Base-by-base conservation (phyloP, 2,797 vertebrate genomes). In the Pogonophryne albipinna region DNA sequence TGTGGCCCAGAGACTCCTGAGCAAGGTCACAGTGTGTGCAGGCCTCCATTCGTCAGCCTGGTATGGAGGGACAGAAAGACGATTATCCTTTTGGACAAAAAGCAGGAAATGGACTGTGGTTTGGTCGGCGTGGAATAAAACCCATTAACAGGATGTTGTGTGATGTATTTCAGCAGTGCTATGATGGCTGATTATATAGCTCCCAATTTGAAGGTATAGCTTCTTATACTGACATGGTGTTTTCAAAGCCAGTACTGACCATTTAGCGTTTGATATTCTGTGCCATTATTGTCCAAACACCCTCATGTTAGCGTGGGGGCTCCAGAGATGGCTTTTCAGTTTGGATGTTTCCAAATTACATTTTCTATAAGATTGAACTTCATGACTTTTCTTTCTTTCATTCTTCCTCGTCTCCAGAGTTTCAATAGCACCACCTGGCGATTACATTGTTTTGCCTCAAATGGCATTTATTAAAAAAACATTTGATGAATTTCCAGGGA, bases 41-140 rank as follows among this genome's bases (percentile, higher is more conserved):
- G 79, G 70, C 47, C 70, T 86, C 86, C 89, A 92, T 94, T 93
- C 91, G 93, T 94, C 91, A 93, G 83, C 66, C 83, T 86, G 87
- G 84, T 89, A 83, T 69, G 62, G 72, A 69, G 23, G 23, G 23
- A 23, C 23, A 3, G 2, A 3, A 23, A 23, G 23, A 23, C 23
- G 23, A 23, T 23, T 23, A 23, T 23, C 23, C 23, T 23, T 3
- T 23, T 23, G 23, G 23, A 85, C 76, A 12, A 66, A 66, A 74
- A 42, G n/a, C 10, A 56, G 47, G 9, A 51, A 72, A 56, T 14
- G 10, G n/a, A 66, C 56, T 47, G 16, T n/a, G 19, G 38, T 70
- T 60, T 23, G 20, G 41, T 72, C 52, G 14, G 42, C 7, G 6
- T 19, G 38, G 55, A 56, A 38, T 72, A 56, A 15, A 55, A 45